These are phyloP conservation scores for Stenotaenia linearis DNA, from an alignment of 2,888 invertebrate genomes.

Conservation along the genomic window DNA sequence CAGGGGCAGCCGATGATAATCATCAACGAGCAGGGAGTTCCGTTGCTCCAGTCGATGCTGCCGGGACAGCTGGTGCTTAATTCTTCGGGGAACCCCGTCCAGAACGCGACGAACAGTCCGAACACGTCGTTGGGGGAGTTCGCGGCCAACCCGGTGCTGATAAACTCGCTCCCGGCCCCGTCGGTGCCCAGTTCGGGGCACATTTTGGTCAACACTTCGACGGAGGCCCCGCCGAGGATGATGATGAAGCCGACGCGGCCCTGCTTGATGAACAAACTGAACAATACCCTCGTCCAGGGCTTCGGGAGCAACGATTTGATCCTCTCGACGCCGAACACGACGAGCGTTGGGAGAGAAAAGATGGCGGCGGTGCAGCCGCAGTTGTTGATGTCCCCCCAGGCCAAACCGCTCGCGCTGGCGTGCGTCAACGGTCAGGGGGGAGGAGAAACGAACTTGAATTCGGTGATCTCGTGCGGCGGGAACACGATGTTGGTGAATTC, in stretches of 20 bases:
- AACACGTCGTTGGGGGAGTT: not conserved
- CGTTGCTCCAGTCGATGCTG: slow-evolving; percentile 31
- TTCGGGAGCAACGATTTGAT: not conserved
- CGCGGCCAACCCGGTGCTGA: not conserved
- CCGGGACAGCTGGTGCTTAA: slow-evolving; percentile 34
- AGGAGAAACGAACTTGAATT: not conserved
- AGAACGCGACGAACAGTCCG: not conserved
- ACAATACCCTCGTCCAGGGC: not conserved
- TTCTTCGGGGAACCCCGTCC: too few relatives aligned
- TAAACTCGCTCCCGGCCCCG: not conserved
- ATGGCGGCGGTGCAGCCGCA: not conserved
- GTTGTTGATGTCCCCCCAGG: not conserved
- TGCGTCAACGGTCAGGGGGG: not conserved
- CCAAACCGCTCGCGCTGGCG: not conserved
- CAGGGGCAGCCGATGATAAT: slow-evolving; percentile 34
- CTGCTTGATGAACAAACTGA: not conserved
- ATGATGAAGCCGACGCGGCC: not conserved
- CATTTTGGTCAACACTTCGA: not conserved
- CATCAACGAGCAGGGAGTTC: slow-evolving; percentile 36
- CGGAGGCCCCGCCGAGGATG: not conserved
- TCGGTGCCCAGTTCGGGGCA: not conserved
- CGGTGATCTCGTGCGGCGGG: not conserved
- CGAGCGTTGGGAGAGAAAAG: too few relatives aligned
- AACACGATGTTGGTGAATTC: not conserved
- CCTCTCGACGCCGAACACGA: not conserved